These are phyloP conservation scores for Sarotherodon lohbergeri DNA, from an alignment of 2,113 vertebrate species.

Conservation along the genomic window DNA sequence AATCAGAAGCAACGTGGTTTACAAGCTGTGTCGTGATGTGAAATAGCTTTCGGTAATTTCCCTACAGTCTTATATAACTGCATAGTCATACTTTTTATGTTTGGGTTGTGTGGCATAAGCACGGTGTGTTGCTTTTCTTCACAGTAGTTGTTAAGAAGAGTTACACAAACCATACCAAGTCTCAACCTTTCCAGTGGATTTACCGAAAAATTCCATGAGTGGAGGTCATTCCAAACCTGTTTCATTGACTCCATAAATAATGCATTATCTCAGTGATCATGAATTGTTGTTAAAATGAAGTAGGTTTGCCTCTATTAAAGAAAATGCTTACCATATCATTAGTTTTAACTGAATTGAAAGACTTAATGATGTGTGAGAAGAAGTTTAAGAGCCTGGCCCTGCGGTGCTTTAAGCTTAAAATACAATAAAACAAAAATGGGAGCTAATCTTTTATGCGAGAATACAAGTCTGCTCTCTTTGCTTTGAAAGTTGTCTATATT, in stretches of 20 bases:
- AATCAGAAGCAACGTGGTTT: not conserved
- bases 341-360: not conserved
- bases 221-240: not conserved
- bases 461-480: not conserved
- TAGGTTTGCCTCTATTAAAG: not conserved
- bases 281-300: not conserved
- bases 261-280: not conserved
- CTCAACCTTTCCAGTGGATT: not conserved
- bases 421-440: not conserved
- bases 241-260: not conserved
- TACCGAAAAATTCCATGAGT: not conserved
- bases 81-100: not conserved
- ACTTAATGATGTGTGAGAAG: not conserved
- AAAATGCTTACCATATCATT: not conserved
- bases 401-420: not conserved
- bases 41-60: not conserved
- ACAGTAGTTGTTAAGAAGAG: not conserved
- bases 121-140: not conserved
- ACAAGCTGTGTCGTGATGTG: not conserved
- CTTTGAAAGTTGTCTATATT: conserved; percentile 34
- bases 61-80: not conserved
- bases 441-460: not conserved
- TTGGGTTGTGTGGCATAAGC: not conserved
- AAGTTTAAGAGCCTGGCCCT: not conserved
- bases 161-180: not conserved